A percentile compares a stretch with the other conserved stretches of the same genome.
Conservation (phyloP, 2,797 vertebrate species). For the Coregonus ussuriensis region DNA sequence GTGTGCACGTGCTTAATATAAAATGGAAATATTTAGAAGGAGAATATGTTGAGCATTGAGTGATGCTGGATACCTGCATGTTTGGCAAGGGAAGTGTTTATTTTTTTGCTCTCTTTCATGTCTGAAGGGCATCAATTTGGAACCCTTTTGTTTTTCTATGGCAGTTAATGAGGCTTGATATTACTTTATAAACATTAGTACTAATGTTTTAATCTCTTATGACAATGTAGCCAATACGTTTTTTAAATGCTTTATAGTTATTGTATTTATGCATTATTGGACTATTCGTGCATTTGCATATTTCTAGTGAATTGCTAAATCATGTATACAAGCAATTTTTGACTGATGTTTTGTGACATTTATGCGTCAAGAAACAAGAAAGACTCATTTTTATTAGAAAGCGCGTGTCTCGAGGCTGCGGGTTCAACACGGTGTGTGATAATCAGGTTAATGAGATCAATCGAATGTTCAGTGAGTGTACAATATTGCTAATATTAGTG, state of each 20-base stretch:
- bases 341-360: not conserved
- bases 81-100: not conserved
- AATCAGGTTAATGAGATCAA: slow-evolving; percentile 1
- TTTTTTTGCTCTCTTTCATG: not conserved
- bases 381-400: not conserved
- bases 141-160: not conserved
- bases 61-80: not conserved
- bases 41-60: not conserved
- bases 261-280: not conserved
- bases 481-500: not conserved
- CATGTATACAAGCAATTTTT: not conserved
- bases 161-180: not conserved
- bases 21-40: slow-evolving; percentile 7
- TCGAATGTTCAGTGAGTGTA: not conserved
- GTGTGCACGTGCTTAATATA: slow-evolving; percentile 4
- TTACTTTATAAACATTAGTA: slow-evolving; percentile 1
- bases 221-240: too few relatives aligned
- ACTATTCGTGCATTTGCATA: not conserved
- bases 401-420: not conserved
- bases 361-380: not conserved
- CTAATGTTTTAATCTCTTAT: not conserved
- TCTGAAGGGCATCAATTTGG: not conserved
- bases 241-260: too few relatives aligned
- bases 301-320: not conserved
- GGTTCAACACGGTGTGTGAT: slow-evolving; percentile 1